These are phyloP conservation scores for Ophiodon elongatus DNA, from an alignment of 2,113 vertebrate species.

Conservation along the genomic window DNA sequence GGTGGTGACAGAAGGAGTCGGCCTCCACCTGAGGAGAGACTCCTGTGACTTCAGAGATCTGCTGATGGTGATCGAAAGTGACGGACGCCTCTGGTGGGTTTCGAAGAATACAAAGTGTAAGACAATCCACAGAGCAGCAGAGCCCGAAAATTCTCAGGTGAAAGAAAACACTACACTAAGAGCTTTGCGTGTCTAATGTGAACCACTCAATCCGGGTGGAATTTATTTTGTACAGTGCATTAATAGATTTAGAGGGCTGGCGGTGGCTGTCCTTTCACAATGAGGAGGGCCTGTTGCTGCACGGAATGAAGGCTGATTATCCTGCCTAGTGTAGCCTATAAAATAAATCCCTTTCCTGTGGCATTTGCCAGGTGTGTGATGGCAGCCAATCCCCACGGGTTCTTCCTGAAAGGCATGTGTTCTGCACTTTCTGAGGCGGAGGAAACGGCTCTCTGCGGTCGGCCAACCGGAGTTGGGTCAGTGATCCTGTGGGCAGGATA, in stretches of 20 bases:
- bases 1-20: constrained; percentile 14
- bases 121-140: constrained; percentile 25
- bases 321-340: constrained; percentile 44
- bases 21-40: constrained; percentile 50
- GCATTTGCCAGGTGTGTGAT: constrained; percentile 69
- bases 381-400: constrained; percentile 44
- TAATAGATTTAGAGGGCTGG: constrained; percentile 60
- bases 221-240: constrained; percentile 60
- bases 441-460: constrained; percentile 36
- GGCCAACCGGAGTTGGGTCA: constrained; percentile 43
- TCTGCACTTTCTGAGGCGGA: constrained; percentile 50
- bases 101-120: constrained; percentile 48
- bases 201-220: constrained; percentile 35
- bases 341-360: constrained; percentile 64
- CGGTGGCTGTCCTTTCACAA: constrained; percentile 36
- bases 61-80: constrained; percentile 67
- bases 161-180: constrained; percentile 30
- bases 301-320: constrained; percentile 59
- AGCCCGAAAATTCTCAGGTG: constrained; percentile 41
- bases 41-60: constrained; percentile 42
- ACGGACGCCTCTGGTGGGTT: constrained; percentile 58
- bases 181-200: constrained; percentile 29
- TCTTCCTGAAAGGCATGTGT: constrained; percentile 68
- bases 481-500: constrained; percentile 72
- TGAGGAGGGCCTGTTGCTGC: constrained; percentile 49